These are phyloP conservation scores for Telmatherina bonti DNA, from an alignment of 2,797 vertebrate species.

Conservation along the genomic window DNA sequence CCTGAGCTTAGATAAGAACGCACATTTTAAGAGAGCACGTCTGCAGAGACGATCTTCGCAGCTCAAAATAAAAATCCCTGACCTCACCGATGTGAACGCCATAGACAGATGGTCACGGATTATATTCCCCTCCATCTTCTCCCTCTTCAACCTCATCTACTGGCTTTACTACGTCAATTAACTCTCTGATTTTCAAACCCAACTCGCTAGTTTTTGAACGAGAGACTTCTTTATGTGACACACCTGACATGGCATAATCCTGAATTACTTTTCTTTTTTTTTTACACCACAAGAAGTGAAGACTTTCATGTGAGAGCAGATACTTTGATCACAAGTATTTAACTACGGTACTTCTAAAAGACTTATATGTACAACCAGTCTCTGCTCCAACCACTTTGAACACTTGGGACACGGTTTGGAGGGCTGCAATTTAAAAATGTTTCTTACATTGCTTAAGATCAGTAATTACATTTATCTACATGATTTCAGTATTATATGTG, in stretches of 20 bases:
- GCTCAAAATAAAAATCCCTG: constrained; percentile 98
- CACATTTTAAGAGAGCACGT: constrained; percentile 87
- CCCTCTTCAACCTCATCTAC: constrained; percentile 98
- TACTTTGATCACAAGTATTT: constrained; percentile 39
- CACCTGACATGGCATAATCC: constrained; percentile 42
- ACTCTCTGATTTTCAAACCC: constrained; percentile 63
- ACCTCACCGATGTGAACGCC: constrained; percentile 97
- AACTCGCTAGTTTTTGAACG: no score
- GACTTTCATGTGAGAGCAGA: constrained; percentile 41
- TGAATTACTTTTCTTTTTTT: constrained; percentile 65
- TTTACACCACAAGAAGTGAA: constrained; percentile 42
- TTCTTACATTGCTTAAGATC: constrained; percentile 39
- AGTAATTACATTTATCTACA: constrained; percentile 27
- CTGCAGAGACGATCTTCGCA: constrained; percentile 95
- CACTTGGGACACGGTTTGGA: constrained; percentile 73
- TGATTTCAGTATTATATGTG: constrained; percentile 18
- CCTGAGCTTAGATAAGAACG: constrained; percentile 86
- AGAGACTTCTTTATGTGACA: constrained; percentile 54
- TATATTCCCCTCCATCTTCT: constrained; percentile 95
- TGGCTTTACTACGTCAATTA: constrained; percentile 99
- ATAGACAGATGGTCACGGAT: constrained; percentile 98
- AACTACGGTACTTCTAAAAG: constrained; percentile 80
- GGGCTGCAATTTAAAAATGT: constrained; percentile 20
- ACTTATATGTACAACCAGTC: constrained; percentile 74
- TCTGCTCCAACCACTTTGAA: constrained; percentile 64